Conservation (phyloP, 2,113 vertebrate species). For the Pogonocichla stellata region DNA sequence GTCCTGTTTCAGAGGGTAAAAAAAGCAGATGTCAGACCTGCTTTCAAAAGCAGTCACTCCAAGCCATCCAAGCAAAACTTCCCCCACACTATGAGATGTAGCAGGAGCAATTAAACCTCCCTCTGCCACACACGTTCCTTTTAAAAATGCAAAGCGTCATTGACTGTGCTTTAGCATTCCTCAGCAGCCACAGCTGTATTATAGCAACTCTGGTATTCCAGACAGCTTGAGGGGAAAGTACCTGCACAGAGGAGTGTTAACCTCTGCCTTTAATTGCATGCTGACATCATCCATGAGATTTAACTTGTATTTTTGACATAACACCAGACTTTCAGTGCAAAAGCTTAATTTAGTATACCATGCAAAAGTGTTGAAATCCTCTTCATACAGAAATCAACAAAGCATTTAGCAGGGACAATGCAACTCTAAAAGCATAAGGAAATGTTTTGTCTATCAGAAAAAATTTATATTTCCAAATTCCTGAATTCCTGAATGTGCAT, state of each 20-base stretch:
- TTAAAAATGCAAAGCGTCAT: slow-evolving; percentile 17
- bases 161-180: not conserved
- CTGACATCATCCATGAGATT: not conserved
- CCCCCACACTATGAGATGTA: not conserved
- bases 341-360: not conserved
- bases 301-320: not conserved
- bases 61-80: slow-evolving; percentile 1
- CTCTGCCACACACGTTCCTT: slow-evolving; percentile 15
- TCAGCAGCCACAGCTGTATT: not conserved
- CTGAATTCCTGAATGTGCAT: not conserved
- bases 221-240: not conserved
- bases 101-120: slow-evolving; percentile 45
- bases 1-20: not conserved
- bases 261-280: not conserved
- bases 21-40: slow-evolving; percentile 2
- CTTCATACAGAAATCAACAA: not conserved
- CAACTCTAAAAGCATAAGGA: not conserved
- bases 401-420: not conserved
- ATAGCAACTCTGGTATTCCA: slow-evolving; percentile 18
- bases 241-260: slow-evolving; percentile 1
- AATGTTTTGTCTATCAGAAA: not conserved
- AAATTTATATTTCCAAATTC: not conserved
- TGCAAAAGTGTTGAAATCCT: not conserved
- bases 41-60: not conserved
- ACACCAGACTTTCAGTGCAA: not conserved